Evolutionary conservation across 1,140 invertebrate genomes (phyloP), one percentile per base, ranked within the genome.

Genomic region (Aphelenchoides fujianensis): DNA sequence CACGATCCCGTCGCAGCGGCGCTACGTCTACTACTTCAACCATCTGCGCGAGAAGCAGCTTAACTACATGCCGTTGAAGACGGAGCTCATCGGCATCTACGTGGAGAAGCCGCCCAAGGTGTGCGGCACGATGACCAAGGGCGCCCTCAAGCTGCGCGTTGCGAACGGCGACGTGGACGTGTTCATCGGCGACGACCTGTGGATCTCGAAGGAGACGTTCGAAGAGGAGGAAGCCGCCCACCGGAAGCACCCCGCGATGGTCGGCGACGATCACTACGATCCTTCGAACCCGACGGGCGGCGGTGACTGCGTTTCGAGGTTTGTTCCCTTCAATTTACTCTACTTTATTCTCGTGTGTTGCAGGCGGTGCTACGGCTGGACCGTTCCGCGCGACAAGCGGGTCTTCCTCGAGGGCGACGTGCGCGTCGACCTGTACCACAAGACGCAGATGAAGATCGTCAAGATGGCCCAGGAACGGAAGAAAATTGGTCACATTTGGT

Each of bases 11-110:
- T 96, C 93, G 79, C 96, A 99, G 86, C 89, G 92, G 73, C 89
- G 94, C 78, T 98, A 97, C 87, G 94, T 98, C 74, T 89, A 91
- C 84, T 98, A 98, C 88, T 98, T 95, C 88, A 91, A 90, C 82
- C 89, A 89, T 71, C 64, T 85, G 5, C 71, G 79, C 1, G 37
- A 76, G 19, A 69, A 80, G 5, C 31, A 74, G 23, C 68, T 83
- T 12, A 84, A 79, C 53, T 83, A 83, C 63, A 54, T 79, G 3
- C 82, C 83, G 28, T 57, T 80, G 3, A 54, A 74, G 23, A 61
- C 62, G 27, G 79, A 83, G 68, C 52, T 83, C 30, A 69, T 84
- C 34, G 82, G 81, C 1, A 63, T 83, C 3, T 84, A 80, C 52
- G n/a, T 83, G 19, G 83, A 83, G 63, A 30, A 23, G 23, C 55